phyloP scores from a whole-genome alignment of 2,888 invertebrate species.

The Dolomedes plantarius region DNA sequence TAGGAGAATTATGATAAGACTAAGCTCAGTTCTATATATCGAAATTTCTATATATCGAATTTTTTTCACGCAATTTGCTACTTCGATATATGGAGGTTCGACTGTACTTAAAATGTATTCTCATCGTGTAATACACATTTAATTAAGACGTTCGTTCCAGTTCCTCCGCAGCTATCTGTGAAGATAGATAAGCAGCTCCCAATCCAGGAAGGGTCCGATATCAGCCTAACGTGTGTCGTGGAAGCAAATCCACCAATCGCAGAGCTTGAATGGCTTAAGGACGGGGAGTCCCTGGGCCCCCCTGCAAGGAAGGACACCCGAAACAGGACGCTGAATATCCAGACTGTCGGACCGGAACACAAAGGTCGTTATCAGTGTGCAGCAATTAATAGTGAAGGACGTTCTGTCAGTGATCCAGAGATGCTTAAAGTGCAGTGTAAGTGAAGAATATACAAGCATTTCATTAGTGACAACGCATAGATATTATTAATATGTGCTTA shows the following conservation, averaged over 20 bases:
- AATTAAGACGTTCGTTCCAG: too few relatives aligned
- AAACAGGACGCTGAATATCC: constrained; percentile 43
- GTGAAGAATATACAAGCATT: constrained; percentile 22
- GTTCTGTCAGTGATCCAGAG: constrained; percentile 28
- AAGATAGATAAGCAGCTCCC: constrained; percentile 46
- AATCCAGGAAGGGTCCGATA: constrained; percentile 72
- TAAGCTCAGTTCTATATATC: too few relatives aligned
- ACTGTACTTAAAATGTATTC: too few relatives aligned
- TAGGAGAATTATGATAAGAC: too few relatives aligned
- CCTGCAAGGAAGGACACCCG: constrained; percentile 74
- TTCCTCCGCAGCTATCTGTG: constrained; percentile 50
- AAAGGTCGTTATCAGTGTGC: constrained; percentile 64
- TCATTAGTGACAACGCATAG: too few relatives aligned
- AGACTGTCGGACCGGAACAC: constrained; percentile 31
- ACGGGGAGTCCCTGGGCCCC: constrained; percentile 63
- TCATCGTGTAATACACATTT: too few relatives aligned
- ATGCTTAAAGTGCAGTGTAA: constrained; percentile 58
- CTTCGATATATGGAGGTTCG: too few relatives aligned
- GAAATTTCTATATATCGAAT: too few relatives aligned
- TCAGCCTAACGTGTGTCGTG: constrained; percentile 72
- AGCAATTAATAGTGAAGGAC: constrained; percentile 61
- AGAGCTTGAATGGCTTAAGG: constrained; percentile 72
- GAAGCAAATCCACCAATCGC: constrained; percentile 73
- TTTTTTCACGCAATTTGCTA: too few relatives aligned
- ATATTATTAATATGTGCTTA: too few relatives aligned